Percentiles rank a stretch among this genome's conserved stretches.
Conservation (phyloP, 1,140 invertebrate genomes). For the Antheraea mylitta region DNA sequence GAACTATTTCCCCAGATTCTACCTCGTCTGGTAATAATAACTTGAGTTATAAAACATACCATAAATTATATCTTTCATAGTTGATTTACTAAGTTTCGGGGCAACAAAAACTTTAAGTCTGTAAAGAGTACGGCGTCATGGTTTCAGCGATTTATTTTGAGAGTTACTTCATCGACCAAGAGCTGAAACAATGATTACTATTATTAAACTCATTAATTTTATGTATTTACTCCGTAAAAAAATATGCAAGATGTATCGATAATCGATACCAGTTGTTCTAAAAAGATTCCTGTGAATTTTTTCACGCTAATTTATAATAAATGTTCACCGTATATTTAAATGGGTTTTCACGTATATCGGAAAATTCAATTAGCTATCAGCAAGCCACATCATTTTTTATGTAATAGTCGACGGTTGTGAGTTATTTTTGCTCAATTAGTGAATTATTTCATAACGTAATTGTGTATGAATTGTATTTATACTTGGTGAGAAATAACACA, state of each 20-base stretch:
- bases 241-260: no score
- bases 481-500: not conserved
- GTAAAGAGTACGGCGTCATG: not conserved
- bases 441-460: no score
- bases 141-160: not conserved
- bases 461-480: no score
- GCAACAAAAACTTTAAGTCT: slow-evolving; percentile 1
- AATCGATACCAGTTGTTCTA: no score
- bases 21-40: slow-evolving; percentile 1
- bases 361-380: no score
- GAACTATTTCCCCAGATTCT: not conserved
- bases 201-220: not conserved
- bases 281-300: no score
- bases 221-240: not conserved
- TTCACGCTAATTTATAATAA: no score
- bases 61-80: slow-evolving; percentile 3
- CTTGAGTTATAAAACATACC: slow-evolving; percentile 3
- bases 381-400: no score
- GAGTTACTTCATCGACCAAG: not conserved
- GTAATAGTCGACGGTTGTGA: no score
- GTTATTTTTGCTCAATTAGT: no score
- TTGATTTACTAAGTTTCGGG: slow-evolving; percentile 1
- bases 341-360: no score
- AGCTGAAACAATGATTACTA: not conserved
- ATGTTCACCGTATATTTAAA: no score